Conservation (phyloP, 2,888 invertebrate species). For the Aspidapion aeneum region DNA sequence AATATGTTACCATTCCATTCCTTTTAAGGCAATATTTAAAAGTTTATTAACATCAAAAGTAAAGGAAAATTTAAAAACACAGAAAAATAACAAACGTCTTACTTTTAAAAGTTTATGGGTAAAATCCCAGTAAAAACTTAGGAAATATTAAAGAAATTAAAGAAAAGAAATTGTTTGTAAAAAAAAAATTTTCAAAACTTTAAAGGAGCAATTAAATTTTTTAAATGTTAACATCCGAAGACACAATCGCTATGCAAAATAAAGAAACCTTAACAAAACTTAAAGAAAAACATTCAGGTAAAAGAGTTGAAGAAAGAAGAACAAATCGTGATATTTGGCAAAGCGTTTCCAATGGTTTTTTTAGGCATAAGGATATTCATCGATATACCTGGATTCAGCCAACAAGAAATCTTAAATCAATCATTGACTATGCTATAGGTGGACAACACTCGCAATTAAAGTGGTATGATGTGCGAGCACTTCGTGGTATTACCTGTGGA, state of each 20-base stretch:
- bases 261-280: neutral
- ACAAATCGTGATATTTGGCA: no score
- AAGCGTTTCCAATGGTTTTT: no score
- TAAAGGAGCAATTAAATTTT: neutral
- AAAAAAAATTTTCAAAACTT: neutral
- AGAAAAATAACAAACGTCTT: neutral
- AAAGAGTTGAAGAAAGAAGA: no score
- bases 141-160: neutral
- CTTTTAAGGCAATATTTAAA: neutral
- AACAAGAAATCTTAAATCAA: no score
- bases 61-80: neutral
- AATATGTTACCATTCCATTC: neutral
- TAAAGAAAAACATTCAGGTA: neutral
- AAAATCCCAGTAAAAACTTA: neutral
- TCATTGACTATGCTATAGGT: no score
- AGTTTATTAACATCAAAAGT: neutral
- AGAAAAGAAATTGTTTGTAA: neutral
- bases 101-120: neutral
- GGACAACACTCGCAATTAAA: no score
- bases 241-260: neutral
- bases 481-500: no score
- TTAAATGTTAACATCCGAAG: neutral
- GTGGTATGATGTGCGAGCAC: no score
- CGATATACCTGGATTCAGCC: no score
- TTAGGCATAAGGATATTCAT: no score